phyloP scores from a whole-genome alignment of 1,140 invertebrate genomes.

The Helicoverpa zea region DNA sequence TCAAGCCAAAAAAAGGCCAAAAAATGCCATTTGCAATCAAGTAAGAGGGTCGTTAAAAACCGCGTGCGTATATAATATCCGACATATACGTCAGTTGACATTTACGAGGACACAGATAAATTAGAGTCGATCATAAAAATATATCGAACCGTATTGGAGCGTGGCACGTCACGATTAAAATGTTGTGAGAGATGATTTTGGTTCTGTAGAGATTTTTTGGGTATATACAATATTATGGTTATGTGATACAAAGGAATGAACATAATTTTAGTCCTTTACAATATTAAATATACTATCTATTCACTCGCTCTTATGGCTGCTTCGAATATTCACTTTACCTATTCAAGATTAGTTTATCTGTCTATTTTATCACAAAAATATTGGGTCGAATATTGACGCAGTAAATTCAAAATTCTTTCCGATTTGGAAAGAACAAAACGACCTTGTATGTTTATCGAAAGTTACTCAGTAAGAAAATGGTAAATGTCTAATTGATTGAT shows the following conservation, averaged over 20 bases:
- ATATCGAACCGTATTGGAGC: slow-evolving; percentile 78
- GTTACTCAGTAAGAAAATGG: too few relatives aligned
- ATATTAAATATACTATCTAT: too few relatives aligned
- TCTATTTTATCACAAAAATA: too few relatives aligned
- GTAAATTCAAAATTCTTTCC: too few relatives aligned
- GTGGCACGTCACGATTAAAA: slow-evolving; percentile 79
- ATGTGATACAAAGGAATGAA: neutral
- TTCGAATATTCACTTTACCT: too few relatives aligned
- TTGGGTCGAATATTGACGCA: too few relatives aligned
- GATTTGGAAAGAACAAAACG: too few relatives aligned
- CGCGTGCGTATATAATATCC: slow-evolving; percentile 76
- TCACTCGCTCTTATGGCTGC: too few relatives aligned
- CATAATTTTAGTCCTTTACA: too few relatives aligned
- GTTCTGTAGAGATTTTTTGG: neutral
- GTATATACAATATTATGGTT: neutral
- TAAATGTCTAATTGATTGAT: too few relatives aligned
- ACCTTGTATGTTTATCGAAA: too few relatives aligned
- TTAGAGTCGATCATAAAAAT: slow-evolving; percentile 79
- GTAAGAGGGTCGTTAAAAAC: slow-evolving; percentile 78
- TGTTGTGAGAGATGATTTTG: slow-evolving; percentile 9
- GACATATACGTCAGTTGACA: slow-evolving; percentile 72
- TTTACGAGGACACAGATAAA: slow-evolving; percentile 81
- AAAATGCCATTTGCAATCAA: slow-evolving; percentile 62
- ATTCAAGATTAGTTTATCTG: too few relatives aligned
- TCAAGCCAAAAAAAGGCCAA: slow-evolving; percentile 20